Conservation (phyloP, 2,888 invertebrate species). For the Spicauda simplicius region DNA sequence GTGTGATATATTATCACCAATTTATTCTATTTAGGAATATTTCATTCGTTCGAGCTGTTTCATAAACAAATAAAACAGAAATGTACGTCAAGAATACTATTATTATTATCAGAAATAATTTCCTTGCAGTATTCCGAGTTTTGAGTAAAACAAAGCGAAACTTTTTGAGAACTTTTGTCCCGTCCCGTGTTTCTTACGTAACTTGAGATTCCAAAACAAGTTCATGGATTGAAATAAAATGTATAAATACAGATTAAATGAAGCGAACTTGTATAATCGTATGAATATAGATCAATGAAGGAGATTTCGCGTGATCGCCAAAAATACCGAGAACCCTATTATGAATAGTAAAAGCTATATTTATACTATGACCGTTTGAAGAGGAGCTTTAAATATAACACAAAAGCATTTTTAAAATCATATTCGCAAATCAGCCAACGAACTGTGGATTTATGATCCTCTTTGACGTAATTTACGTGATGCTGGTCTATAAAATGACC, state of each 20-base stretch:
- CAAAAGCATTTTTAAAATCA: background rate
- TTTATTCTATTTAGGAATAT: slow-evolving; percentile 19
- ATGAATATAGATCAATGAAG: background rate
- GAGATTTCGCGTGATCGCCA: background rate
- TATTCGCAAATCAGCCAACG: background rate
- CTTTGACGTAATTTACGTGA: background rate
- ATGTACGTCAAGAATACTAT: background rate
- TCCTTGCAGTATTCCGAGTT: background rate
- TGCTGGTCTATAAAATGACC: background rate
- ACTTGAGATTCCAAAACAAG: background rate
- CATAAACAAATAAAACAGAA: slow-evolving; percentile 9
- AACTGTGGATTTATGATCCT: background rate
- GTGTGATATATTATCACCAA: slow-evolving; percentile 23
- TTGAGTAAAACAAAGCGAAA: background rate
- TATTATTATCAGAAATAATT: background rate
- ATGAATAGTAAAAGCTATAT: background rate
- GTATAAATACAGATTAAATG: background rate
- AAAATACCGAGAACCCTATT: background rate
- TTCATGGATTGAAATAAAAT: background rate
- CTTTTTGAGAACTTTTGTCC: background rate
- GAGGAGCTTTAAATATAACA: background rate
- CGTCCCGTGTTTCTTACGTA: background rate
- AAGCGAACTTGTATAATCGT: background rate
- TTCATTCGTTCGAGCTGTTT: slow-evolving; percentile 8
- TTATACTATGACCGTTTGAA: background rate